Evolutionary conservation across 2,888 invertebrate species (phyloP).

Genomic region (Micropterix aruncella): DNA sequence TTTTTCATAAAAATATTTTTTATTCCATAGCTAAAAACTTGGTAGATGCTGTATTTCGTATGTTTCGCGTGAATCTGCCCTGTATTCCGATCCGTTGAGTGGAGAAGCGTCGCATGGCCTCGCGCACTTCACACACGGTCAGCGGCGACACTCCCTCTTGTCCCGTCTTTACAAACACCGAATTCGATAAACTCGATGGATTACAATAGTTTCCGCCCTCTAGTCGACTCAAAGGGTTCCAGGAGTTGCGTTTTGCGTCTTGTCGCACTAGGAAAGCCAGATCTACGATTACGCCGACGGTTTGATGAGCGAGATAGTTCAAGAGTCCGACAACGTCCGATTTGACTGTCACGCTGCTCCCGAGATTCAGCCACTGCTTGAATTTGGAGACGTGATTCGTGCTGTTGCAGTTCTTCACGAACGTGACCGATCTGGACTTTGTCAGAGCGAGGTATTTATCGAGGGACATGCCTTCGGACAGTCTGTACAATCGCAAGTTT

Average conservation of each 20-base stretch:
- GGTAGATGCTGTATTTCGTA: constrained; percentile 18
- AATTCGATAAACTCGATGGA: constrained; percentile 40
- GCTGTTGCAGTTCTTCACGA: constrained; percentile 35
- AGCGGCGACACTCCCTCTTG: constrained; percentile 56
- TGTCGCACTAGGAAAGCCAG: constrained; percentile 67
- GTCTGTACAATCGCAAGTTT: constrained; percentile 38
- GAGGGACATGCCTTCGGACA: constrained; percentile 35
- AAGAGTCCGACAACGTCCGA: constrained; percentile 60
- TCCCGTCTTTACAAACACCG: constrained; percentile 40
- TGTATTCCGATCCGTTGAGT: constrained; percentile 44
- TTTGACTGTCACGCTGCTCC: constrained; percentile 44
- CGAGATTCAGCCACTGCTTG: constrained; percentile 48
- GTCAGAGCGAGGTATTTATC: constrained; percentile 63
- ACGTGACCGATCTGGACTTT: constrained; percentile 65
- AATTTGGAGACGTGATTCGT: constrained; percentile 41
- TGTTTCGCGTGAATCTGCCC: constrained; percentile 31
- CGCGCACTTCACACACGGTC: constrained; percentile 67
- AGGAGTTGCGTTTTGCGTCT: constrained; percentile 51
- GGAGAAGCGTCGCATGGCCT: constrained; percentile 63
- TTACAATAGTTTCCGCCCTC: constrained; percentile 49
- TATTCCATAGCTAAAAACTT: constrained; percentile 11
- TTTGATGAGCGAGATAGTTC: constrained; percentile 79
- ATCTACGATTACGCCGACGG: constrained; percentile 80
- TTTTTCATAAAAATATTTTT: too few relatives aligned
- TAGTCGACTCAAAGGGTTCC: constrained; percentile 57